Evolutionary conservation across 37 sponge, comb jelly and placozoan genomes (phyloP), one percentile per base, ranked within the genome.

Genomic region (Tethya wilhelma): DNA sequence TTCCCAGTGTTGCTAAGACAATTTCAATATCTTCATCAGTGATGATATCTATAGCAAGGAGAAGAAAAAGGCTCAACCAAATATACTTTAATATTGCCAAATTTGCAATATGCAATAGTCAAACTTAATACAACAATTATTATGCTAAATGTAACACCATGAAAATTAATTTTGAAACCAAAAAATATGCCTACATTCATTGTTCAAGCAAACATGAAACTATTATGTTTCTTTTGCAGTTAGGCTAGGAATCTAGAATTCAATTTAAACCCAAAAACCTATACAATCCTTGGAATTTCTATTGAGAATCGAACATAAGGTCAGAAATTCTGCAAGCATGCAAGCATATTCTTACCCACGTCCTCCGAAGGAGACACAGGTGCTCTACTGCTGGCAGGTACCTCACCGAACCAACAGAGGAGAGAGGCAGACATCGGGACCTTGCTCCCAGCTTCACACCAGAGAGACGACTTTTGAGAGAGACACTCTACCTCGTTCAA

Each of bases 341-440:
- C 9, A 49, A 19, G 32, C 4, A 38, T 4, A 66, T 66, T 66
- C 23, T 65, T 33, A 82, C 82, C 82, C 5, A 63, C 62, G 32
- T 82, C 82, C 29, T 60, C 73, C 28, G 45, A 4, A 8, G 63
- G 63, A 30, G 72, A 63, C 25, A 56, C n/a, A 2, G 49, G 32
- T 49, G 53, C 30, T 6, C 30, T 58, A 22, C 14, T 44, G 4
- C 36, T 28, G 20, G 63, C 11, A 4, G 64, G 73, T 5, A 81
- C 58, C 44, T 71, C 77, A 30, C 84, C 89, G 45, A 83, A 89
- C 89, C 89, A 89, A 56, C 78, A 57, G 67, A 66, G 68, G n/a
- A 83, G 56, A n/a, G 84, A 79, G 4, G 70, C 68, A 17, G 71
- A 63, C 4, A 70, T 46, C 19, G 80, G 69, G 20, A 82, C 71